Evolutionary conservation across 2,888 invertebrate species (phyloP).

Genomic region (Tolmerus cingulatus): DNA sequence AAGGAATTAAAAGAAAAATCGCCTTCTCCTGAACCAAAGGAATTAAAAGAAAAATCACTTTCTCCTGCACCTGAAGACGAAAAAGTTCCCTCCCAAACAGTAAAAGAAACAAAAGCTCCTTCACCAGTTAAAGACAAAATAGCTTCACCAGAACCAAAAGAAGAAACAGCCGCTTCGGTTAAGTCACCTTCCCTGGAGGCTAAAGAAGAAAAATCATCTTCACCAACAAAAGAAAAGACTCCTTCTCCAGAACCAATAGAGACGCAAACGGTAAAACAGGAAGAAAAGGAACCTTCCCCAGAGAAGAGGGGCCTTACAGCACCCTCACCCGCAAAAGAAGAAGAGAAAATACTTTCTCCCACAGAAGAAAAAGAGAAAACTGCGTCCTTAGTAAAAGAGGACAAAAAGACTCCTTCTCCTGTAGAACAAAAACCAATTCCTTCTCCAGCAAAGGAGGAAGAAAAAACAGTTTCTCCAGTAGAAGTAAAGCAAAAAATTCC

Average conservation of each 20-base stretch:
- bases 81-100: background rate
- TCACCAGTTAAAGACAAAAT: background rate
- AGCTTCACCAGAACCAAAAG: background rate
- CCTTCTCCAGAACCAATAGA: background rate
- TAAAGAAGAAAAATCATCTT: background rate
- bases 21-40: background rate
- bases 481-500: background rate
- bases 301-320: background rate
- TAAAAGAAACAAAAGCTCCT: background rate
- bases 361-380: background rate
- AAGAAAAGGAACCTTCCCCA: background rate
- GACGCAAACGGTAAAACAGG: background rate
- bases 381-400: background rate
- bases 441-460: background rate
- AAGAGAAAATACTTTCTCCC: background rate
- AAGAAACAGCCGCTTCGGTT: background rate
- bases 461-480: background rate
- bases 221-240: background rate
- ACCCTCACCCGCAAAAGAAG: background rate
- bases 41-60: too few species aligned
- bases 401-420: background rate
- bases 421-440: background rate
- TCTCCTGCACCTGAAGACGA: background rate
- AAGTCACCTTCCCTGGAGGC: background rate
- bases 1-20: background rate